Evolutionary conservation across 2,888 invertebrate genomes (phyloP), one percentile per base, ranked within the genome.

Genomic region (Caenorhabditis sp.): DNA sequence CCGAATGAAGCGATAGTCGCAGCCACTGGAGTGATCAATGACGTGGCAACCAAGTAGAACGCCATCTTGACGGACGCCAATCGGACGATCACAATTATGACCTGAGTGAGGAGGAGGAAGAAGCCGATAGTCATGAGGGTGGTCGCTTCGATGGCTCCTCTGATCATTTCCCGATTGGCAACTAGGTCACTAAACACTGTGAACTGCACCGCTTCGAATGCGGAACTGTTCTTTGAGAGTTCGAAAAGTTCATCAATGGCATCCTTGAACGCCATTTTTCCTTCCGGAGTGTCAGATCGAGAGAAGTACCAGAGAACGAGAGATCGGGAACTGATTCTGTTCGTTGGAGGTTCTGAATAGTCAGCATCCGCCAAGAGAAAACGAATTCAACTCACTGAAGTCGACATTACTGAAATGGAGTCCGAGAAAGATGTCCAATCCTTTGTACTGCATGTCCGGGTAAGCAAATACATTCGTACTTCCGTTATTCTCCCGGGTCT

Each of bases 61-160:
- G 78, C 61, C 70, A 70, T 75, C 56, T 45, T 61, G 30, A 71
- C 30, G 1, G 72, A 63, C 0, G 82, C 73, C 45, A 78, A 71
- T 20, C 79, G 61, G 43, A 66, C 52, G 22, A 85, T 70, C 9
- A 85, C 85, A 22, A 80, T 72, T 4, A 83, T 77, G 17, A 88
- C 86, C 30, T 88, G 86, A 13, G 84, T 70, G 11, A 88, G 56
- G 7, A 88, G 75, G 9, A 88, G 78, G 37, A 86, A 75, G 70
- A 88, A 86, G 8, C 88, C 88, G 48, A 88, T 85, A 7, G 84
- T 79, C 88, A 88, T 88, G 20, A 88, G 73, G 7, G 79, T 79
- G 3, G 86, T 88, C 0, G 88, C 88, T 73, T 88, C 87, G 24
- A 87, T 77, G 6, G 88, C 88, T 30, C 88, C 88, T 27, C 88